Conservation (phyloP, 1,140 invertebrate genomes). For the Drosophila quadrilineata region DNA sequence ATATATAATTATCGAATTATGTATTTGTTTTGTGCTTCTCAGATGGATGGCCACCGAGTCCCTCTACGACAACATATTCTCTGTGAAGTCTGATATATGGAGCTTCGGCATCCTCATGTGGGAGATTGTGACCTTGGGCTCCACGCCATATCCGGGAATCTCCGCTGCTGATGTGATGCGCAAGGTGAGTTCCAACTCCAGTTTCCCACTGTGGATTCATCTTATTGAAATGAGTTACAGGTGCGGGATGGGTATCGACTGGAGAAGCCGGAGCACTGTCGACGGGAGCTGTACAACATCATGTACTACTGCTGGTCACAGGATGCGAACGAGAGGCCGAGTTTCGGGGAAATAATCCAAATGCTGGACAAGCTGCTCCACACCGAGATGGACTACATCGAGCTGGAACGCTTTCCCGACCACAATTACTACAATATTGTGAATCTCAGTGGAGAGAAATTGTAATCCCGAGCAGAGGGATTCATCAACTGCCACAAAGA, state of each 20-base stretch:
- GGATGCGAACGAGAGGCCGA: slow-evolving; percentile 88
- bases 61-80: slow-evolving; percentile 94
- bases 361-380: slow-evolving; percentile 91
- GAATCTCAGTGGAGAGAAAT: slow-evolving; percentile 91
- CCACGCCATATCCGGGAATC: slow-evolving; percentile 93
- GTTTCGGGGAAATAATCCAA: slow-evolving; percentile 89
- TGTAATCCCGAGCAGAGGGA: slow-evolving; percentile 81
- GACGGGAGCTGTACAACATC: slow-evolving; percentile 94
- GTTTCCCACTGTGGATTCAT: neutral
- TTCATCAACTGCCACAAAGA: slow-evolving; percentile 49
- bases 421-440: slow-evolving; percentile 96
- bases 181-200: slow-evolving; percentile 83
- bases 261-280: slow-evolving; percentile 94
- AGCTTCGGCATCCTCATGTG: slow-evolving; percentile 95
- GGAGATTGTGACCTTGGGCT: slow-evolving; percentile 96
- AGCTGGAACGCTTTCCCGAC: slow-evolving; percentile 95
- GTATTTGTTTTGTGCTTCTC: slow-evolving; percentile 20
- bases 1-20: too few relatives aligned
- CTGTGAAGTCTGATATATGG: slow-evolving; percentile 95
- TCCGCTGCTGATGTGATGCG: slow-evolving; percentile 92
- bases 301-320: slow-evolving; percentile 97
- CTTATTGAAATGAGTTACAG: slow-evolving; percentile 70
- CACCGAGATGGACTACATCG: slow-evolving; percentile 95
- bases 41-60: slow-evolving; percentile 98
- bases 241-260: slow-evolving; percentile 91